Evolutionary conservation across 2,888 invertebrate species (phyloP).

Genomic region (Malthinus flaveolus): DNA sequence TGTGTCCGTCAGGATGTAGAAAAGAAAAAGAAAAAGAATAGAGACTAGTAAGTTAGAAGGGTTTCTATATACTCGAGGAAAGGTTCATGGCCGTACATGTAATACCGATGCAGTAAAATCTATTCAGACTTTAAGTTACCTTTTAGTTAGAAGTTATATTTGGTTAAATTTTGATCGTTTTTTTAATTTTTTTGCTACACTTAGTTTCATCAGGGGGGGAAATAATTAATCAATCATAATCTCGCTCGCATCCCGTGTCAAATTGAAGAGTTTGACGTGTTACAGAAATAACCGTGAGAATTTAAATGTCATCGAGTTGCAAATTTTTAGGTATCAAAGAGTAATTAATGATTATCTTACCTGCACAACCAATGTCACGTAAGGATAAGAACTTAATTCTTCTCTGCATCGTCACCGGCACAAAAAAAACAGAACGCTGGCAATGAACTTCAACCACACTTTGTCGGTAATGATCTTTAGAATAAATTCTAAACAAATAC

Average conservation of each 20-base stretch:
- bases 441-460: too few species aligned
- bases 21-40: slow-evolving; percentile 20
- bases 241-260: slow-evolving; percentile 20
- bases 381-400: slow-evolving; percentile 5
- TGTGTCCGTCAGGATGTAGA: slow-evolving; percentile 25
- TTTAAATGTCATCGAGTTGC: slow-evolving; percentile 18
- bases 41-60: slow-evolving; percentile 26
- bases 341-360: slow-evolving; percentile 29
- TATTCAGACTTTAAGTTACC: slow-evolving; percentile 15
- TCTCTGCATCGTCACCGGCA: too few species aligned
- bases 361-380: slow-evolving; percentile 21
- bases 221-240: slow-evolving; percentile 22
- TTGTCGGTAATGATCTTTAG: too few species aligned
- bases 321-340: slow-evolving; percentile 24
- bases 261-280: slow-evolving; percentile 29
- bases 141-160: slow-evolving; percentile 20
- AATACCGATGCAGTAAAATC: slow-evolving; percentile 21
- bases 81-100: slow-evolving; percentile 29
- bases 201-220: not conserved
- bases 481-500: too few species aligned
- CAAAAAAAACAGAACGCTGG: too few species aligned
- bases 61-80: slow-evolving; percentile 21
- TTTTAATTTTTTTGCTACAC: too few species aligned
- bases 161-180: not conserved
- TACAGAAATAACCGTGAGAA: slow-evolving; percentile 28